Percentiles rank a stretch among this genome's conserved stretches.
These are phyloP conservation scores for Cebus imitator DNA, from an alignment of 2,113 vertebrate genomes.

Conservation along the genomic window DNA sequence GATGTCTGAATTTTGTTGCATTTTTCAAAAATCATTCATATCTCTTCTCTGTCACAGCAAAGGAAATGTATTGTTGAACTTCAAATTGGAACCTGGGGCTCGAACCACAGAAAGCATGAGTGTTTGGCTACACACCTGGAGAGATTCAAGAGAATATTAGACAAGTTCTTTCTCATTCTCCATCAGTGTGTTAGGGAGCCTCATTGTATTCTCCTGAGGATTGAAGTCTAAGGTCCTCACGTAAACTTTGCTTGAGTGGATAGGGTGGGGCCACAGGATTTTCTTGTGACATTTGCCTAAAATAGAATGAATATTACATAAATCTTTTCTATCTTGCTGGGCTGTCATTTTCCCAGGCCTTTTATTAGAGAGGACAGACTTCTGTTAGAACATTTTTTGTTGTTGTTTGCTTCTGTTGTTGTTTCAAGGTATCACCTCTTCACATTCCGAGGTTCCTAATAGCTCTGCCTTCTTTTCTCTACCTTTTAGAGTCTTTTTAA, in stretches of 20 bases:
- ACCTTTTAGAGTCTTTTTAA: not conserved
- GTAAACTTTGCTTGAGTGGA: not conserved
- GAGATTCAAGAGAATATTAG: not conserved
- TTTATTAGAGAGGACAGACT: not conserved
- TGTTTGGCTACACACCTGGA: not conserved
- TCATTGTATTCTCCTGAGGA: not conserved
- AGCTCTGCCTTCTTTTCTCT: not conserved
- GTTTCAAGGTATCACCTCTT: not conserved
- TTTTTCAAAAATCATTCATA: not conserved
- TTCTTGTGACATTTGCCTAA: not conserved
- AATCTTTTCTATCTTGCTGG: not conserved
- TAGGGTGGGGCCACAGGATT: not conserved
- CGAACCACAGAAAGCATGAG: not conserved
- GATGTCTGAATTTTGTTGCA: not conserved
- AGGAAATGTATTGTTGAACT: not conserved
- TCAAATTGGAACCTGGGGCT: not conserved
- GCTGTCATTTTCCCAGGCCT: not conserved
- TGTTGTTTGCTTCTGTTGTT: not conserved
- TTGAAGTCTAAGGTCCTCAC: not conserved
- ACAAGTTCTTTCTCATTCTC: not conserved
- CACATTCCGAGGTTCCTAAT: not conserved
- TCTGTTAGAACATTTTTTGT: not conserved
- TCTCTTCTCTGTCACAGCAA: not conserved
- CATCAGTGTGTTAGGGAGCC: not conserved
- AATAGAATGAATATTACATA: not conserved